Conservation (phyloP, 2,797 vertebrate species). For the Nyctalus aviator region DNA sequence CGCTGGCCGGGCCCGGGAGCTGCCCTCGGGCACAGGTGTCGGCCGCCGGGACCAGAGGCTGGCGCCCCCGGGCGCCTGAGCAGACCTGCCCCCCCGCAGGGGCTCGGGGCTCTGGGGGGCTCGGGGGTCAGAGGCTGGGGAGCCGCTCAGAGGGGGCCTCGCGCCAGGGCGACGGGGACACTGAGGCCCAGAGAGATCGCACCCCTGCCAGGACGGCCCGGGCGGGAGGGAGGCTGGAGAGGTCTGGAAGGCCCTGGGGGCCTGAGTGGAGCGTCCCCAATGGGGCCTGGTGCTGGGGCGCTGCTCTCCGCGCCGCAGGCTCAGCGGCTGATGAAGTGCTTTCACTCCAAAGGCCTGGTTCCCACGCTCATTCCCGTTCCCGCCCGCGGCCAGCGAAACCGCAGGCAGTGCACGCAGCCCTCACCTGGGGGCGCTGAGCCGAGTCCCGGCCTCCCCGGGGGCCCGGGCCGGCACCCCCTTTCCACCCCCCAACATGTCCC, state of each 20-base stretch:
- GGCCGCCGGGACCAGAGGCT: too few species aligned
- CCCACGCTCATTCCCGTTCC: slow-evolving; percentile 67
- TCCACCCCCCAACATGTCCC: not conserved
- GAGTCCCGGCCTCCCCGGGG: not conserved
- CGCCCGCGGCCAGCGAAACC: slow-evolving; percentile 68
- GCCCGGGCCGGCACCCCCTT: not conserved
- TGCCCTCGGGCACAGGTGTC: too few species aligned
- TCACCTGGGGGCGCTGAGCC: not conserved
- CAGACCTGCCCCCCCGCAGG: too few species aligned
- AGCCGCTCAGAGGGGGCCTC: not conserved
- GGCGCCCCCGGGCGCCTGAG: too few species aligned
- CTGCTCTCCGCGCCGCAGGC: not conserved
- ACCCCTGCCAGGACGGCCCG: accelerated
- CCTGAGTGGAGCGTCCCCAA: accelerated
- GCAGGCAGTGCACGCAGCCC: slow-evolving; percentile 66
- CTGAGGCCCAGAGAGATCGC: not conserved
- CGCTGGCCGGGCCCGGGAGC: too few species aligned
- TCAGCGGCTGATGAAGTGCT: slow-evolving; percentile 67
- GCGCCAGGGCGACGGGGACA: not conserved
- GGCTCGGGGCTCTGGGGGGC: not conserved
- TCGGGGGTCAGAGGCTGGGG: accelerated
- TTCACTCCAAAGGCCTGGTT: slow-evolving; percentile 70
- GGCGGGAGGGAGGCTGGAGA: too few species aligned
- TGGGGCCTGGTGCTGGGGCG: accelerated
- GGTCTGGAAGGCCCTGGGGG: not conserved